phyloP scores from a whole-genome alignment of 2,113 vertebrate genomes.

The Marmota monax region DNA sequence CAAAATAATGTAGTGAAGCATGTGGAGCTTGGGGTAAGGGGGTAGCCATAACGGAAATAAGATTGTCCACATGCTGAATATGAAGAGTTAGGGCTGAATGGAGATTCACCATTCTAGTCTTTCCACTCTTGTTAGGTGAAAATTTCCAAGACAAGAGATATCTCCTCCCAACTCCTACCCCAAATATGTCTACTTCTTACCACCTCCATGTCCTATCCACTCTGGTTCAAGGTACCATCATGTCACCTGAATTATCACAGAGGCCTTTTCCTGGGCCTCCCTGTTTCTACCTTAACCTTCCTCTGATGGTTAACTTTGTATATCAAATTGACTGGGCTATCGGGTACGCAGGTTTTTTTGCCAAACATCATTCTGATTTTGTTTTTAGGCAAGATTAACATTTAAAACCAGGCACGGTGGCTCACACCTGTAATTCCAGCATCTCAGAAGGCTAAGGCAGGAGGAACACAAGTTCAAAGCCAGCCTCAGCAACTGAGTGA shows the following conservation, averaged over 20 bases:
- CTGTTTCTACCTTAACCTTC: not conserved
- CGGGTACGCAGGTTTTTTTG: too few relatives aligned
- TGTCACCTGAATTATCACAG: not conserved
- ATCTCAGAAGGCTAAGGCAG: too few relatives aligned
- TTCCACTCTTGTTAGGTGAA: not conserved
- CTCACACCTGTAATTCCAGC: too few relatives aligned
- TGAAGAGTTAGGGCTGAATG: not conserved
- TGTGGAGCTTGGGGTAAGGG: not conserved
- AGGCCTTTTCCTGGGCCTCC: not conserved
- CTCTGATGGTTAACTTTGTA: not conserved
- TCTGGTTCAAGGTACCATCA: not conserved
- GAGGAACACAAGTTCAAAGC: too few relatives aligned
- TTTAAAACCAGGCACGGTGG: too few relatives aligned
- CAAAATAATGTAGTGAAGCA: not conserved
- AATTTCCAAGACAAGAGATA: not conserved
- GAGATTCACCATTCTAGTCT: not conserved
- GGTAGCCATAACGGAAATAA: not conserved
- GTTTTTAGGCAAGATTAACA: not conserved
- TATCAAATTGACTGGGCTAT: not conserved
- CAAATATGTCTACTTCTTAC: too few relatives aligned
- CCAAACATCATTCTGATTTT: too few relatives aligned
- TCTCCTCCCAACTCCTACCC: too few relatives aligned
- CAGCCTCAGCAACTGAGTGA: too few relatives aligned
- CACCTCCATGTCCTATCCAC: too few relatives aligned
- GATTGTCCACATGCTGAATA: not conserved